Percentiles rank a stretch among this genome's conserved stretches.
phyloP scores from a whole-genome alignment of 2,888 invertebrate species.

The Lepas anatifera region DNA sequence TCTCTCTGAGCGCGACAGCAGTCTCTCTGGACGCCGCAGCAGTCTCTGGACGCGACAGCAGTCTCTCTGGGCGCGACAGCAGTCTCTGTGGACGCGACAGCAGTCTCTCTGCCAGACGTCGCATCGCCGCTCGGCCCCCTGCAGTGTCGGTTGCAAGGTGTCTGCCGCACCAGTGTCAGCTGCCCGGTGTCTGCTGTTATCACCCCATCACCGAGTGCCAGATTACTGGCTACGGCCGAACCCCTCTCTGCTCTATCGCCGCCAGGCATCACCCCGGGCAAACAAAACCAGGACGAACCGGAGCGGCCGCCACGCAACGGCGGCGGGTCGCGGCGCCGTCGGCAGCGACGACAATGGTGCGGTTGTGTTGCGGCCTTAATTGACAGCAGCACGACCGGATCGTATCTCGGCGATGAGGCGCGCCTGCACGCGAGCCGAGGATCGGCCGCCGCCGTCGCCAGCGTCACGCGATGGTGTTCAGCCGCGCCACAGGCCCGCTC shows the following conservation, averaged over 20 bases:
- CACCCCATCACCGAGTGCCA: background rate
- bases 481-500: no score
- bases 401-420: background rate
- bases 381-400: background rate
- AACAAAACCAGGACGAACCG: background rate
- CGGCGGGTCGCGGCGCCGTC: background rate
- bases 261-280: background rate
- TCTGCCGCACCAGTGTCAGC: no score
- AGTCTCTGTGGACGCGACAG: no score
- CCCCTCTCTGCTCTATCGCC: background rate
- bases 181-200: no score
- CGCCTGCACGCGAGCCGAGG: background rate
- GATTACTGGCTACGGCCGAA: background rate
- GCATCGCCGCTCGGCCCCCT: no score
- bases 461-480: background rate
- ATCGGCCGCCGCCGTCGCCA: background rate
- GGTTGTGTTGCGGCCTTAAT: constrained; percentile 3
- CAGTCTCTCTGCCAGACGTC: no score
- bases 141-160: no score
- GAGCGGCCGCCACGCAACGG: background rate
- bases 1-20: no score
- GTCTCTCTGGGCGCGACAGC: no score
- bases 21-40: no score
- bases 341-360: background rate
- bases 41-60: no score